Base-by-base conservation (phyloP, 2,797 vertebrate species). In the Taenioides sp. region DNA sequence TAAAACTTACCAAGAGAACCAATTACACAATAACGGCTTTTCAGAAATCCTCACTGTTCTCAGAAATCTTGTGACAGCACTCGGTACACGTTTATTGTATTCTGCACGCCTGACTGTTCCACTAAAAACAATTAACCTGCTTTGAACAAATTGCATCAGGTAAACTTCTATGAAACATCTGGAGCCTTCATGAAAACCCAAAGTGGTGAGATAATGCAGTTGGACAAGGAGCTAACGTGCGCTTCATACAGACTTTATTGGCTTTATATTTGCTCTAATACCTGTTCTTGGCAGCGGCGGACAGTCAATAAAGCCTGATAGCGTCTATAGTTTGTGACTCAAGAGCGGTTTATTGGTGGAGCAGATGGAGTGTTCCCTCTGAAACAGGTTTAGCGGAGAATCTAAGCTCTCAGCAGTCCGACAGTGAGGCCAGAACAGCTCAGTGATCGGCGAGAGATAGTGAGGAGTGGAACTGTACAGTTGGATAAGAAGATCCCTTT, bases 401-500 rank as follows among this genome's bases (percentile, higher is more conserved):
- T 70, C 58, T 65, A 18, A 11, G 22, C 25, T 58, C 40, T 59
- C 22, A 76, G 43, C 28, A 60, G 22, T 70, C 55, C 2, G 14
- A 61, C 40, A 28, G 52, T 27, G 47, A 17, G 22, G 5, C 10
- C 52, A 65, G 65, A 43, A 34, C 16, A 74, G 61, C 61, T 73
- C 16, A 23, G 31, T 7, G 43, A 70, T 20, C 14, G 7, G 7
- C 25, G 40, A 67, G 47, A 62, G 55, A 5, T 37, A 43, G 3
- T 50, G 10, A 58, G 20, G 4, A 55, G 17, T 52, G 20, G 10
- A 9, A 23, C 23, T 61, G 34, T 61, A 31, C 34, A 37, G 60
- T 74, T 61, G 54, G 69, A 25, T 34, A 64, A 14, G 77, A 81
- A 86, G 73, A 75, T 73, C 69, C 52, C 70, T 68, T 71, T 59